Conservation (phyloP, 2,888 invertebrate genomes). For the Eilema griseolum region DNA sequence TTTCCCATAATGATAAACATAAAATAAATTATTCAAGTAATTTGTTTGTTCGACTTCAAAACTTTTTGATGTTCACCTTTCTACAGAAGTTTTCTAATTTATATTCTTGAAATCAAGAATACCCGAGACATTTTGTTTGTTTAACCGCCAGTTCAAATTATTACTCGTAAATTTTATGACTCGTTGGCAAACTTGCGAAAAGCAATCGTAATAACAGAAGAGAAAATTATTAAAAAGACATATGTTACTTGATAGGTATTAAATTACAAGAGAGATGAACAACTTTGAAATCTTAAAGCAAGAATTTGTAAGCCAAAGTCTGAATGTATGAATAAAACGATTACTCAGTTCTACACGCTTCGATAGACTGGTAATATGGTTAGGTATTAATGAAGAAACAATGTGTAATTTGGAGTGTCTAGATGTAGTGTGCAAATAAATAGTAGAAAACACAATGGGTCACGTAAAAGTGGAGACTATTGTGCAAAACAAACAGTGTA, state of each 20-base stretch:
- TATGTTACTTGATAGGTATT: background rate
- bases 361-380: too few relatives aligned
- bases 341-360: too few relatives aligned
- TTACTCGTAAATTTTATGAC: background rate
- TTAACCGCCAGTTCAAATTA: constrained; percentile 25
- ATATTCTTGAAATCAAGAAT: constrained; percentile 56
- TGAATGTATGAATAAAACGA: too few relatives aligned
- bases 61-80: constrained; percentile 75
- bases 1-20: constrained; percentile 16
- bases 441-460: too few relatives aligned
- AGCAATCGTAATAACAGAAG: background rate
- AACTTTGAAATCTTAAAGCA: too few relatives aligned
- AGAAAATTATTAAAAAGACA: background rate
- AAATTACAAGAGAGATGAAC: too few relatives aligned
- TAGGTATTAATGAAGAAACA: too few relatives aligned
- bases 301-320: too few relatives aligned
- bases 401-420: too few relatives aligned
- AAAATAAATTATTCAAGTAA: constrained; percentile 24
- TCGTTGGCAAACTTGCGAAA: background rate
- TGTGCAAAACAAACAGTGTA: too few relatives aligned
- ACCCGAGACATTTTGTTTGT: constrained; percentile 49
- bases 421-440: too few relatives aligned
- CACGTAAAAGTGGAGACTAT: too few relatives aligned
- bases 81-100: constrained; percentile 75
- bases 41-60: constrained; percentile 53